Conservation (phyloP, 2,888 invertebrate species). For the Branchellion lobata region DNA sequence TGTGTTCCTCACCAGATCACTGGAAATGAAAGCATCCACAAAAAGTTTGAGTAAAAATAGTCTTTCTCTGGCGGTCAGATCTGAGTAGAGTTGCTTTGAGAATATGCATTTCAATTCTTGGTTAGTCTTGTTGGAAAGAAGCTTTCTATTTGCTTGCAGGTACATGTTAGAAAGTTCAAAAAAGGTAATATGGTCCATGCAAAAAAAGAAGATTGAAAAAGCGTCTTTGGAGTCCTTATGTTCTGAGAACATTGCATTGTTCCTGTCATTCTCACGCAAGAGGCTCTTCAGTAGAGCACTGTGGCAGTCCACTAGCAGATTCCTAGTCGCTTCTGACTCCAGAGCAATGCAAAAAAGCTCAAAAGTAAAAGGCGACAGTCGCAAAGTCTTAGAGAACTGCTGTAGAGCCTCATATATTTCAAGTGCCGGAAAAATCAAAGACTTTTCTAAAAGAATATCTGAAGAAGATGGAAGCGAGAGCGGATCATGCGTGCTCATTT, state of each 20-base stretch:
- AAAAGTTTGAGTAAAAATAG: not conserved
- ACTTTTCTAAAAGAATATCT: slow-evolving; percentile 57
- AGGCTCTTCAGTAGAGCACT: slow-evolving; percentile 84
- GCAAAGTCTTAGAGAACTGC: slow-evolving; percentile 80
- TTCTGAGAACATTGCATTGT: slow-evolving; percentile 78
- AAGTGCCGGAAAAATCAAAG: slow-evolving; percentile 61
- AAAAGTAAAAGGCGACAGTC: slow-evolving; percentile 87
- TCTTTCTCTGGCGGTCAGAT: not conserved
- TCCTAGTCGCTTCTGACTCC: slow-evolving; percentile 86
- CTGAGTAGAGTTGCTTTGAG: slow-evolving; percentile 1
- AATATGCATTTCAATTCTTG: not conserved
- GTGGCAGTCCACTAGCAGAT: slow-evolving; percentile 87
- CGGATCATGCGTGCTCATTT: not conserved
- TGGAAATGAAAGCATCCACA: slow-evolving; percentile 20
- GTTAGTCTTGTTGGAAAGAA: not conserved
- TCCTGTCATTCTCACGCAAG: slow-evolving; percentile 59
- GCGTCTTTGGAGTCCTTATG: slow-evolving; percentile 95
- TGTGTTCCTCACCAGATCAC: slow-evolving; percentile 16
- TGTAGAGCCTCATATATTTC: slow-evolving; percentile 85
- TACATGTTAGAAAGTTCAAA: slow-evolving; percentile 86
- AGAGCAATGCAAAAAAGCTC: slow-evolving; percentile 96
- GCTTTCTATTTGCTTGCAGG: slow-evolving; percentile 72
- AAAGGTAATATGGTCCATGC: slow-evolving; percentile 94
- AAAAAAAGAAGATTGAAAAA: slow-evolving; percentile 86
- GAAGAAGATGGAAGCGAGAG: slow-evolving; percentile 14